Evolutionary conservation across 2,797 vertebrate species (phyloP).

Genomic region (Glossophaga mutica): DNA sequence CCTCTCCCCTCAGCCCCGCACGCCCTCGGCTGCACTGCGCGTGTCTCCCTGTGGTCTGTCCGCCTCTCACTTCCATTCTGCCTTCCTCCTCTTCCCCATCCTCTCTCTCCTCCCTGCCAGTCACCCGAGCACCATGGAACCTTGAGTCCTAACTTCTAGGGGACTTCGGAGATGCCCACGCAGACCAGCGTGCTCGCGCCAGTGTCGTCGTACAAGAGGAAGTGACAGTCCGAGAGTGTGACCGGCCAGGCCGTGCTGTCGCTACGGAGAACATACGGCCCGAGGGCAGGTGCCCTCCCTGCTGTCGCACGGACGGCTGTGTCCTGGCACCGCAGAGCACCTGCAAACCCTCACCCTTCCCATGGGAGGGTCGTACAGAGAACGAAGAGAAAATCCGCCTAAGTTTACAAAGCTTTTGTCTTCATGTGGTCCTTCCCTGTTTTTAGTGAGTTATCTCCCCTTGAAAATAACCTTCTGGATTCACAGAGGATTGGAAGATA

Average conservation of each 20-base stretch:
- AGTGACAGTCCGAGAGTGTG: not conserved
- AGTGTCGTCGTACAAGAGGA: not conserved
- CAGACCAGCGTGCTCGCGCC: not conserved
- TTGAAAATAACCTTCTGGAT: slow-evolving; percentile 21
- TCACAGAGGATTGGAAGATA: not conserved
- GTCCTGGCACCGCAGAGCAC: not conserved
- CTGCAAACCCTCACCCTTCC: not conserved
- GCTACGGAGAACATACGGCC: not conserved
- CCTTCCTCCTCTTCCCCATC: not conserved
- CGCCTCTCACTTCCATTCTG: not conserved
- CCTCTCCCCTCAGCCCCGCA: no score
- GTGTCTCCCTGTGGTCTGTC: not conserved
- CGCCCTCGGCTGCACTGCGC: rapidly evolving
- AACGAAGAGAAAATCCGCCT: not conserved
- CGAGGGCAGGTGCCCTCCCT: not conserved
- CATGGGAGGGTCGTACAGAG: not conserved
- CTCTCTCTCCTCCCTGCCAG: not conserved
- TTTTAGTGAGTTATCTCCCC: not conserved
- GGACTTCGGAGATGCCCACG: not conserved
- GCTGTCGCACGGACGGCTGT: not conserved
- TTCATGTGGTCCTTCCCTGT: not conserved
- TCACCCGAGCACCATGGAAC: not conserved
- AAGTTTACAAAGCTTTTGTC: not conserved
- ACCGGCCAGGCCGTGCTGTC: not conserved
- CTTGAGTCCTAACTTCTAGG: not conserved